Evolutionary conservation across 2,888 invertebrate genomes (phyloP).

Genomic region (Eupsilia transversa): DNA sequence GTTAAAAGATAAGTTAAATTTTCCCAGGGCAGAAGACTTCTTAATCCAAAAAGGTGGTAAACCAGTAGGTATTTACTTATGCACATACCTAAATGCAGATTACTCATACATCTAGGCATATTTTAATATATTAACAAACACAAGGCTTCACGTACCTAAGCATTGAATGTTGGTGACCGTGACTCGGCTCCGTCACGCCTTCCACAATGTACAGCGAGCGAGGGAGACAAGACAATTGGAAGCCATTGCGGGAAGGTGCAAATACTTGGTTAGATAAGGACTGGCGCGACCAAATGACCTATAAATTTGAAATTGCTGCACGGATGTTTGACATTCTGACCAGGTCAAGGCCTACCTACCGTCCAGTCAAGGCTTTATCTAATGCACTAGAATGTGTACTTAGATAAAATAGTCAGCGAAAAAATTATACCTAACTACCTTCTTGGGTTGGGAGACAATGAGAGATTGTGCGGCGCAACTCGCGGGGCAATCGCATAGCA

Average conservation of each 20-base stretch:
- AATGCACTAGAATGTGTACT: background rate
- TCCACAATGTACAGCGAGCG: constrained; percentile 6
- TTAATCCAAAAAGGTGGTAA: too few species aligned
- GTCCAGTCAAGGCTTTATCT: background rate
- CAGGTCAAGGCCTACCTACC: constrained; percentile 1
- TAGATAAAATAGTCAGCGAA: background rate
- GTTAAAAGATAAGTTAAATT: too few species aligned
- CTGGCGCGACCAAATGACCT: constrained; percentile 18
- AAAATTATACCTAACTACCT: too few species aligned
- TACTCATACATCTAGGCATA: constrained; percentile 8
- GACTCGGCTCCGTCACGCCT: constrained; percentile 21
- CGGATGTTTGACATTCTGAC: constrained; percentile 4
- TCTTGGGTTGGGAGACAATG: background rate
- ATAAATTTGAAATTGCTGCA: constrained; percentile 42
- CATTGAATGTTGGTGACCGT: constrained; percentile 43
- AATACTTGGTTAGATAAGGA: constrained; percentile 18
- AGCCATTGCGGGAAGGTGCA: constrained; percentile 25
- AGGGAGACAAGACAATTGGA: constrained; percentile 38
- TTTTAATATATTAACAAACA: constrained; percentile 15
- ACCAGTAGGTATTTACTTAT: background rate
- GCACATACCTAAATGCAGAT: constrained; percentile 8
- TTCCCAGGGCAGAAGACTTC: too few species aligned
- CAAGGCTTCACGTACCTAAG: constrained; percentile 21
- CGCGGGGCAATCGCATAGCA: background rate
- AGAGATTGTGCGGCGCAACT: background rate